phyloP scores from a whole-genome alignment of 2,888 invertebrate genomes.

The Embidobia sp. region DNA sequence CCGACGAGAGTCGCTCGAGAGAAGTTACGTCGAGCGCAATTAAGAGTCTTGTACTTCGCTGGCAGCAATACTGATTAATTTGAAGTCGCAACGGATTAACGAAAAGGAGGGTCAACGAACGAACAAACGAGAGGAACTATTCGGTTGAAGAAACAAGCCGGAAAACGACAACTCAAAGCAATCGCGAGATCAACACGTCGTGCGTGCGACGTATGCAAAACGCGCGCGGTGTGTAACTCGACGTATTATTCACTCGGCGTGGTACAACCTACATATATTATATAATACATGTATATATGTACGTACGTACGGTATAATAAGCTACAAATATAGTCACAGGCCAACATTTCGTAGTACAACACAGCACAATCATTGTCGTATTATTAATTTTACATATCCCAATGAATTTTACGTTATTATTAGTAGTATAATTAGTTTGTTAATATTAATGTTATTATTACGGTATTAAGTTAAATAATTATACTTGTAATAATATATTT shows the following conservation, averaged over 20 bases:
- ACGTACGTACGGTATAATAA: conserved; percentile 74
- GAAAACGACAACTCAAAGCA: conserved; percentile 10
- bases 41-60: conserved; percentile 9
- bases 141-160: conserved; percentile 8
- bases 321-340: conserved; percentile 81
- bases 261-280: conserved; percentile 77
- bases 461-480: conserved; percentile 76
- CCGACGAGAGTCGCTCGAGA: too few species aligned
- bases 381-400: conserved; percentile 73
- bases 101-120: conserved; percentile 14
- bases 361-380: conserved; percentile 82
- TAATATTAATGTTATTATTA: conserved; percentile 73
- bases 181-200: too few species aligned
- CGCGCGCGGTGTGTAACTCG: conserved; percentile 53
- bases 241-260: conserved; percentile 66
- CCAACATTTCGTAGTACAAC: conserved; percentile 81
- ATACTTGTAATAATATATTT: conserved; percentile 78
- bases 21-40: too few species aligned
- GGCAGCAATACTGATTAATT: conserved; percentile 14
- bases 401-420: conserved; percentile 65
- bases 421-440: conserved; percentile 65
- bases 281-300: conserved; percentile 73
- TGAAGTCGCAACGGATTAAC: conserved; percentile 18
- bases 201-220: conserved; percentile 19
- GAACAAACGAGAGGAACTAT: conserved; percentile 28